Percentiles rank a stretch among this genome's conserved stretches.
Conservation (phyloP, 2,888 invertebrate species). For the Diloba caeruleocephala region DNA sequence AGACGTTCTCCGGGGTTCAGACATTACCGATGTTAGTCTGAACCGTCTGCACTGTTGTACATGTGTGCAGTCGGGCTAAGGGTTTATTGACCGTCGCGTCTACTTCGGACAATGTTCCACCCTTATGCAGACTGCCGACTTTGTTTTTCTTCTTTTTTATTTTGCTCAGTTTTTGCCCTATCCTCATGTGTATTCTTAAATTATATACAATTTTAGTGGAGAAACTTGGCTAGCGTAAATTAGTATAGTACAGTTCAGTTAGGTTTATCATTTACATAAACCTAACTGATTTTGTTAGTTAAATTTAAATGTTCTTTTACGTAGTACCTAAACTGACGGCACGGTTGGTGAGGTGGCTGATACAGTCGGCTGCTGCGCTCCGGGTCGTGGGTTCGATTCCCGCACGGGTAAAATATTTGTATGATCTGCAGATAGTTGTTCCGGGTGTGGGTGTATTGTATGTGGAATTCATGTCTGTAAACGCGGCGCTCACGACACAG, state of each 20-base stretch:
- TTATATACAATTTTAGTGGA: slow-evolving; percentile 9
- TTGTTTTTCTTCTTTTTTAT: slow-evolving; percentile 24
- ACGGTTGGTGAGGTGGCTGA: too few species aligned
- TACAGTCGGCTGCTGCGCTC: too few species aligned
- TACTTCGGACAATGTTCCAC: slow-evolving; percentile 57
- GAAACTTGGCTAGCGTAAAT: neutral
- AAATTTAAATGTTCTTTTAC: slow-evolving; percentile 18
- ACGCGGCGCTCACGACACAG: too few species aligned
- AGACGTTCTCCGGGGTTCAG: slow-evolving; percentile 57
- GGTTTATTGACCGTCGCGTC: slow-evolving; percentile 83
- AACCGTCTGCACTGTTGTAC: slow-evolving; percentile 69
- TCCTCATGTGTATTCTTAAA: neutral
- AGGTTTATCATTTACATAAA: too few species aligned
- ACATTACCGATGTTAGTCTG: slow-evolving; percentile 59
- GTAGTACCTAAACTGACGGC: slow-evolving; percentile 8
- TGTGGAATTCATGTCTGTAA: too few species aligned
- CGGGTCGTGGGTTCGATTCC: too few species aligned
- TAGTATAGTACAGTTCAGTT: too few species aligned
- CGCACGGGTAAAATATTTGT: too few species aligned
- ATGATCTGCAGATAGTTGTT: too few species aligned
- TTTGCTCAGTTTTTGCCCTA: too few species aligned
- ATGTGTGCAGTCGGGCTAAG: slow-evolving; percentile 66
- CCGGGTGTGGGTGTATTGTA: too few species aligned
- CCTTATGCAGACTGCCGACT: slow-evolving; percentile 38
- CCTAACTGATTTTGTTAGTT: slow-evolving; percentile 6